Percentiles rank a stretch among this genome's conserved stretches.
Evolutionary conservation across 37 sponge, comb jelly and placozoan species (phyloP).

Genomic region (Aphrocallistes beatrix): DNA sequence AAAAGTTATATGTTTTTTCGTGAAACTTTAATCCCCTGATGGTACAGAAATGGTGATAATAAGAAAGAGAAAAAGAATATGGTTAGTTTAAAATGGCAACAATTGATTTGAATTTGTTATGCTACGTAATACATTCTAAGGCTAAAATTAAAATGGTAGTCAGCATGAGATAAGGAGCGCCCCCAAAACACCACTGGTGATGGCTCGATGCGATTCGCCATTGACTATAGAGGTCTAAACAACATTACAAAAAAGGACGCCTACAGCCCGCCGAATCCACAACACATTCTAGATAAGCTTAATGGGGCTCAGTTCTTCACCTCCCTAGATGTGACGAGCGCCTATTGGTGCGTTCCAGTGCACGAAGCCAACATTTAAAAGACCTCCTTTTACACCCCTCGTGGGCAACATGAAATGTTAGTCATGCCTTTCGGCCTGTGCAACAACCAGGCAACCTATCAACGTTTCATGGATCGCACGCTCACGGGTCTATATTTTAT

Average conservation of each 20-base stretch:
- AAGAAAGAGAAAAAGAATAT: no score
- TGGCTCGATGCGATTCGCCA: conserved; percentile 25
- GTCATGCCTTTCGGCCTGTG: conserved; percentile 28
- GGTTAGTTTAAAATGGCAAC: no score
- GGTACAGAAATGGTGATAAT: no score
- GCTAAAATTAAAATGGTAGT: no score
- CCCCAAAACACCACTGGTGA: no score
- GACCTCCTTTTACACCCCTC: conserved; percentile 9
- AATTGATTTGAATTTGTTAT: no score
- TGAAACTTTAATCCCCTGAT: no score
- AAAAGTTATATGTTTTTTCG: no score
- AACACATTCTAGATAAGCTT: conserved; percentile 1
- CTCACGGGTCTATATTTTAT: conserved; percentile 10
- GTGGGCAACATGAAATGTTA: conserved; percentile 22
- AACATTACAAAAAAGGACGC: conserved; percentile 14
- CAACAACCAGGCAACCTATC: conserved; percentile 24
- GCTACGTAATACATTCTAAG: no score
- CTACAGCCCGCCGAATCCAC: neutral
- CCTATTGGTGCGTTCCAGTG: conserved; percentile 22
- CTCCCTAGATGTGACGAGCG: conserved; percentile 19
- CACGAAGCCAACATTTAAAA: conserved; percentile 10
- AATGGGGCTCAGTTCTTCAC: conserved; percentile 21
- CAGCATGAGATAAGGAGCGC: no score
- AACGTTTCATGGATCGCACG: conserved; percentile 31
- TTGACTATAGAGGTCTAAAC: conserved; percentile 26